phyloP scores from a whole-genome alignment of 2,888 invertebrate species.

The Formica aserva region DNA sequence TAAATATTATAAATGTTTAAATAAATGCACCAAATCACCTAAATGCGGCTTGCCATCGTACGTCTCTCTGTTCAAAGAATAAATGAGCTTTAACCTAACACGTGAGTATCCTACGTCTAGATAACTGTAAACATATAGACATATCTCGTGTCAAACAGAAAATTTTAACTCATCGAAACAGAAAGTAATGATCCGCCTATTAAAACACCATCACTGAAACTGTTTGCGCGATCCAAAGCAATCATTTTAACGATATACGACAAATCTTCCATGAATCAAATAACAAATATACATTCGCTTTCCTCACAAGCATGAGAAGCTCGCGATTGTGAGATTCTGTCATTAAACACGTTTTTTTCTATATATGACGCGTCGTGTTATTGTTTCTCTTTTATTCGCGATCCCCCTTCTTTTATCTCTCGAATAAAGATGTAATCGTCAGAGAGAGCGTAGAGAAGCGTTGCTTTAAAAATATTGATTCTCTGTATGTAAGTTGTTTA shows the following conservation, averaged over 20 bases:
- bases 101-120: background rate
- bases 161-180: slow-evolving; percentile 10
- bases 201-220: background rate
- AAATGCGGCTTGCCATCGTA: slow-evolving; percentile 18
- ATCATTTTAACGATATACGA: background rate
- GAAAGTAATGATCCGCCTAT: background rate
- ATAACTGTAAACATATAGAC: background rate
- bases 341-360: slow-evolving; percentile 50
- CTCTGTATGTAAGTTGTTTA: slow-evolving; percentile 55
- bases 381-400: slow-evolving; percentile 32
- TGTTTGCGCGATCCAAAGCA: background rate
- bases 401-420: slow-evolving; percentile 47
- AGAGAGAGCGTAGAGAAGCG: slow-evolving; percentile 66
- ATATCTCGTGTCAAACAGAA: background rate
- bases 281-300: slow-evolving; percentile 16
- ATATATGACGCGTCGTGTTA: slow-evolving; percentile 45
- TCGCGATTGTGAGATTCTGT: slow-evolving; percentile 59
- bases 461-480: slow-evolving; percentile 77
- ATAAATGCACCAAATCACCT: slow-evolving; percentile 48
- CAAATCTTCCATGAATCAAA: slow-evolving; percentile 18
- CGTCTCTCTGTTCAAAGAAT: background rate
- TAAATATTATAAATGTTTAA: slow-evolving; percentile 25
- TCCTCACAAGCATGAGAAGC: slow-evolving; percentile 53
- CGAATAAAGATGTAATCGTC: slow-evolving; percentile 68
- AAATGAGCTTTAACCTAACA: background rate